phyloP scores from a whole-genome alignment of 2,113 vertebrate species.

The Neofelis nebulosa region DNA sequence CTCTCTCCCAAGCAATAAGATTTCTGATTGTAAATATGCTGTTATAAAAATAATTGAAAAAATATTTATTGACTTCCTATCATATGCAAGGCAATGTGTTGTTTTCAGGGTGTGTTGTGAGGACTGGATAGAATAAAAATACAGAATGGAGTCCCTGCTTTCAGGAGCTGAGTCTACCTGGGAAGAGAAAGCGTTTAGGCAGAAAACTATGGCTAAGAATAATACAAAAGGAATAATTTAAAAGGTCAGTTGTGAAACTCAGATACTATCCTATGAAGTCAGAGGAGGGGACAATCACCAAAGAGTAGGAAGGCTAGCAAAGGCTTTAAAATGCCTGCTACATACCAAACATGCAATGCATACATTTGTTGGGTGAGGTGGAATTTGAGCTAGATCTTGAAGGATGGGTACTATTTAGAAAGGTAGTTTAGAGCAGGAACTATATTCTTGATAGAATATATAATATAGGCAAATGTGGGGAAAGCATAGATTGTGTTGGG shows the following conservation, averaged over 20 bases:
- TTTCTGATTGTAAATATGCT: conserved; percentile 46
- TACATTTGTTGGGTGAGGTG: neutral
- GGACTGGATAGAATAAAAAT: neutral
- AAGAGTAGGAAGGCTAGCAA: neutral
- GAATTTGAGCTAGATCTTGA: neutral
- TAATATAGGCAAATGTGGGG: neutral
- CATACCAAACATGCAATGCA: neutral
- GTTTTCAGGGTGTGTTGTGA: conserved; percentile 23
- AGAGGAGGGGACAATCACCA: neutral
- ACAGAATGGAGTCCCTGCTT: neutral
- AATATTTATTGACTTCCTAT: conserved; percentile 14
- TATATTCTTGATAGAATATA: neutral
- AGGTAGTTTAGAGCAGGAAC: neutral
- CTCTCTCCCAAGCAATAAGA: neutral
- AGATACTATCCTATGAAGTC: neutral
- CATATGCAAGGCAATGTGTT: conserved; percentile 40
- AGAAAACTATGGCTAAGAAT: neutral
- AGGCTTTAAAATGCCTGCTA: neutral
- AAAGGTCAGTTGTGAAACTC: neutral
- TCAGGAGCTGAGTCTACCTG: neutral
- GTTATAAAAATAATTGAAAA: conserved; percentile 61
- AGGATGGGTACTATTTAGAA: neutral
- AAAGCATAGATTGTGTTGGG: neutral
- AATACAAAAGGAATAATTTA: neutral
- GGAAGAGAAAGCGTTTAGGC: neutral